Conservation (phyloP, 2,113 vertebrate genomes). For the Podarcis raffonei region DNA sequence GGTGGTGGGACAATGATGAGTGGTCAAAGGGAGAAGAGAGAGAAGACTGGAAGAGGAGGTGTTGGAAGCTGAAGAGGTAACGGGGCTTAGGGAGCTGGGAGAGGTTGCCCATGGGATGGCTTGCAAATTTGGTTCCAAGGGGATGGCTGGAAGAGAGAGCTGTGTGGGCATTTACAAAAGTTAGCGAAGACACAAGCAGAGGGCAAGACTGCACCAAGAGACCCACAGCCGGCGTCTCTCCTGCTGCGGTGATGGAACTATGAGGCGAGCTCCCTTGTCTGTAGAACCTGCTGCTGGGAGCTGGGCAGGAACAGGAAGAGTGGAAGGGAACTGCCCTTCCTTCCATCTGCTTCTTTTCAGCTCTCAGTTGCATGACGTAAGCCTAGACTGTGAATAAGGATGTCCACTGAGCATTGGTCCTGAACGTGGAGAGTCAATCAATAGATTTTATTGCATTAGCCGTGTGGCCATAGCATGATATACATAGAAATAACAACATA, state of each 20-base stretch:
- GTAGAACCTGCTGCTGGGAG: too few species aligned
- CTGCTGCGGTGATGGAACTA: too few species aligned
- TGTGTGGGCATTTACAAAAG: not conserved
- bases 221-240: too few species aligned
- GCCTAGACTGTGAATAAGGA: not conserved
- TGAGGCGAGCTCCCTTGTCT: too few species aligned
- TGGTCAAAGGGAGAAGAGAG: too few species aligned
- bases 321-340: not conserved
- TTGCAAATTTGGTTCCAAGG: constrained; percentile 15
- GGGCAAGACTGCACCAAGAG: not conserved
- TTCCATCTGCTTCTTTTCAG: not conserved
- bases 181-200: not conserved
- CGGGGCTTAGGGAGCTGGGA: too few species aligned
- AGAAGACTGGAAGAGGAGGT: too few species aligned
- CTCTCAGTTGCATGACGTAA: not conserved
- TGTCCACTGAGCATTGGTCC: not conserved
- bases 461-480: too few species aligned
- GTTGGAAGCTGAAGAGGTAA: too few species aligned
- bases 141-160: constrained; percentile 29
- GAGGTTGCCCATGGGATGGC: not conserved
- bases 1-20: too few species aligned
- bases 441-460: too few species aligned
- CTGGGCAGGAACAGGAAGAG: not conserved
- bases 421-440: not conserved
- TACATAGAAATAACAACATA: too few species aligned